Conservation (phyloP, 1,140 invertebrate species). For the Sogatella furcifera region DNA sequence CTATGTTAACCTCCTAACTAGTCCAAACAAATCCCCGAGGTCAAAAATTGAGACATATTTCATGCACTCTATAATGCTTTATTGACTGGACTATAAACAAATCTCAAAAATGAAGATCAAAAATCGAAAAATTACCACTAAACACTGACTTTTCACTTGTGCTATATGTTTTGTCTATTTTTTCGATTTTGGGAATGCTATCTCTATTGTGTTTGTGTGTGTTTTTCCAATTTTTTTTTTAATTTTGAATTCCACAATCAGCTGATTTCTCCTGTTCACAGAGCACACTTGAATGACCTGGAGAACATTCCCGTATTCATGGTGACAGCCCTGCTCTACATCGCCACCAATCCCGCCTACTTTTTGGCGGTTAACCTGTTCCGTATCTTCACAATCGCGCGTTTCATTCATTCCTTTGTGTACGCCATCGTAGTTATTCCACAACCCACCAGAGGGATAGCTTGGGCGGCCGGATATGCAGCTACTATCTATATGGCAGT, state of each 20-base stretch:
- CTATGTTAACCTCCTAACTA: too few relatives aligned
- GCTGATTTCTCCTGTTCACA: constrained; percentile 17
- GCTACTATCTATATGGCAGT: constrained; percentile 37
- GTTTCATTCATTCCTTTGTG: constrained; percentile 52
- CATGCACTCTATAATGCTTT: too few relatives aligned
- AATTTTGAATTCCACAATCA: not conserved
- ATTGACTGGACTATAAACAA: too few relatives aligned
- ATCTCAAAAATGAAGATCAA: too few relatives aligned
- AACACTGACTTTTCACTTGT: too few relatives aligned
- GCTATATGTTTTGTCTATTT: too few relatives aligned
- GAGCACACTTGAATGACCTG: constrained; percentile 62
- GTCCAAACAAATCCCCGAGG: too few relatives aligned
- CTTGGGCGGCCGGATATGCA: constrained; percentile 33
- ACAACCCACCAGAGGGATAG: constrained; percentile 44
- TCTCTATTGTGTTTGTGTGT: too few relatives aligned
- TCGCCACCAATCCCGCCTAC: constrained; percentile 43
- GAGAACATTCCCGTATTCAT: constrained; percentile 63
- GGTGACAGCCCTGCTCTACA: constrained; percentile 46
- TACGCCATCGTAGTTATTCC: constrained; percentile 42
- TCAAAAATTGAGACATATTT: too few relatives aligned
- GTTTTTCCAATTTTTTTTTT: too few relatives aligned
- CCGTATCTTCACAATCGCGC: constrained; percentile 41
- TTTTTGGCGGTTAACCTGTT: constrained; percentile 43
- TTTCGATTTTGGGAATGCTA: too few relatives aligned
- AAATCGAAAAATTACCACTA: too few relatives aligned